phyloP scores from a whole-genome alignment of 2,113 vertebrate genomes.

The Rana temporaria region DNA sequence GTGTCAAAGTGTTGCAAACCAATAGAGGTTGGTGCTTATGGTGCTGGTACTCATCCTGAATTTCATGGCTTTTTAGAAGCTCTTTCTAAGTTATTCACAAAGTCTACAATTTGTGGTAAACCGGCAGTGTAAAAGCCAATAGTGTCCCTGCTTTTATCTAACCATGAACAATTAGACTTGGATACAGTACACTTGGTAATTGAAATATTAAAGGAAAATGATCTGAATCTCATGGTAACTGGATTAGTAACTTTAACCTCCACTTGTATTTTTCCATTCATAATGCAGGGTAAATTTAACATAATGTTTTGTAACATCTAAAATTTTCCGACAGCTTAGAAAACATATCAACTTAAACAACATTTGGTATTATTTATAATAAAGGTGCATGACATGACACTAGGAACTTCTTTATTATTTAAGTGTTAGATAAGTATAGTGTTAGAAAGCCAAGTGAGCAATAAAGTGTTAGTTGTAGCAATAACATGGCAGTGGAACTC shows the following conservation, averaged over 20 bases:
- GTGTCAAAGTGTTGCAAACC: background rate
- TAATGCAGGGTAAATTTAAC: constrained; percentile 32
- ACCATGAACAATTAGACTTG: constrained; percentile 53
- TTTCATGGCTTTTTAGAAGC: constrained; percentile 1
- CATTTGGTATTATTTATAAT: too few relatives aligned
- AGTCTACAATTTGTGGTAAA: constrained; percentile 45
- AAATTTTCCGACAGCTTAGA: background rate
- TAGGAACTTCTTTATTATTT: too few relatives aligned
- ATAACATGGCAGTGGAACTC: too few relatives aligned
- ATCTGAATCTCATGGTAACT: constrained; percentile 34
- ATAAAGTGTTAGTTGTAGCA: too few relatives aligned
- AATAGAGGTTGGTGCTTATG: constrained; percentile 6
- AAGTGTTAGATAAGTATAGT: too few relatives aligned
- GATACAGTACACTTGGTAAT: constrained; percentile 45
- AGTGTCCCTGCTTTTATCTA: constrained; percentile 51
- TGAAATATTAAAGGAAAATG: constrained; percentile 53
- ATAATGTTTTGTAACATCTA: constrained; percentile 35
- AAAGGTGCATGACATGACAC: too few relatives aligned
- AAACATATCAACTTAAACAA: background rate
- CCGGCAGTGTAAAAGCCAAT: constrained; percentile 45
- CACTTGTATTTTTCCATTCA: constrained; percentile 35
- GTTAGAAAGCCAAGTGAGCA: too few relatives aligned
- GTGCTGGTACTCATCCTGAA: background rate
- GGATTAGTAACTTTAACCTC: constrained; percentile 36
- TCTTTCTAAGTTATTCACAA: constrained; percentile 24